phyloP scores from a whole-genome alignment of 1,140 invertebrate species.

The Sycophaga agraensis region DNA sequence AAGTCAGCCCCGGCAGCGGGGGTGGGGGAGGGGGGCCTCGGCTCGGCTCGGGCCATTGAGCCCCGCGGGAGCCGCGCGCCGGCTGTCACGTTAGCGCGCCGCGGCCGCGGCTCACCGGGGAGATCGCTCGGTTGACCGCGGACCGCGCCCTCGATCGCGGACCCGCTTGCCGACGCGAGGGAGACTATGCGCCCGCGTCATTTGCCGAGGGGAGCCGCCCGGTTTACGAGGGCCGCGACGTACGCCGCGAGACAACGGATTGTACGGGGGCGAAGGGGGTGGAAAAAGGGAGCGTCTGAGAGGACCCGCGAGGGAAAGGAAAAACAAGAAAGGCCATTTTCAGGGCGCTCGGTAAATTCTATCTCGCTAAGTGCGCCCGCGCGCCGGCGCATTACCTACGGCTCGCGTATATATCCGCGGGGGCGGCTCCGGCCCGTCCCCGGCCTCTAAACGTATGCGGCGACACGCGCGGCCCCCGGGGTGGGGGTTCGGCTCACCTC shows the following conservation, averaged over 20 bases:
- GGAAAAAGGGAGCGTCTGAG: background rate
- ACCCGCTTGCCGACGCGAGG: too few relatives aligned
- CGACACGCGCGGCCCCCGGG: constrained; percentile 35
- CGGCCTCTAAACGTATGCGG: constrained; percentile 41
- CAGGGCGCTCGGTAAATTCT: constrained; percentile 37
- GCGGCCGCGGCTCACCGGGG: constrained; percentile 38
- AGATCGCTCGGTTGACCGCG: background rate
- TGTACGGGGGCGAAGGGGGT: background rate
- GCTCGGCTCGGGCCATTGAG: background rate
- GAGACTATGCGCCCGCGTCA: too few relatives aligned
- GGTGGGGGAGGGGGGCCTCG: too few relatives aligned
- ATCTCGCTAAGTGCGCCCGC: constrained; percentile 35
- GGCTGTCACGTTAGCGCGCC: constrained; percentile 51
- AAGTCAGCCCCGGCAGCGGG: too few relatives aligned
- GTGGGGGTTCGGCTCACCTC: too few relatives aligned
- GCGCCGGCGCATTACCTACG: too few relatives aligned
- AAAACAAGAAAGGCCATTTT: constrained; percentile 35
- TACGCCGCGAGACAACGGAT: constrained; percentile 19
- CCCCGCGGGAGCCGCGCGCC: constrained; percentile 34
- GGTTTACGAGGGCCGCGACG: background rate
- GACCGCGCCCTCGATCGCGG: too few relatives aligned
- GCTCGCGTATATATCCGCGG: too few relatives aligned
- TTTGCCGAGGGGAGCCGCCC: too few relatives aligned
- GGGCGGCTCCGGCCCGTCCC: too few relatives aligned
- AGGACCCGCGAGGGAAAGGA: constrained; percentile 1